Evolutionary conservation across 2,888 invertebrate genomes (phyloP).

Genomic region (Caenorhabditis parvicauda): DNA sequence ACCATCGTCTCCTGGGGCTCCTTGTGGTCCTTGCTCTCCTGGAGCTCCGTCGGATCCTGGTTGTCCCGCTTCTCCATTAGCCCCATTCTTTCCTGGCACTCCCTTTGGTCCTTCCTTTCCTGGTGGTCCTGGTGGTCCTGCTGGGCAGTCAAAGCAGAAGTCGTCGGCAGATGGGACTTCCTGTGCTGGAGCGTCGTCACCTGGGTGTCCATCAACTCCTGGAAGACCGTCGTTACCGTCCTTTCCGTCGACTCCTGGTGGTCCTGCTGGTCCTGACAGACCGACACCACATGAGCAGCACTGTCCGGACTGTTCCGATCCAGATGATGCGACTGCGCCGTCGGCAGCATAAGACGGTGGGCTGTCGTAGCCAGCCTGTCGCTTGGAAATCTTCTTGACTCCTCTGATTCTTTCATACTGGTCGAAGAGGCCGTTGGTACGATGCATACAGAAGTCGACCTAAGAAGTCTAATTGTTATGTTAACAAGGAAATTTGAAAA

Average conservation of each 20-base stretch:
- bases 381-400: slow-evolving; percentile 38
- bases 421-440: slow-evolving; percentile 46
- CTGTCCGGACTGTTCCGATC: slow-evolving; percentile 12
- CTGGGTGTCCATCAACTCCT: slow-evolving; percentile 53
- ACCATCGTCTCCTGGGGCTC: slow-evolving; percentile 44
- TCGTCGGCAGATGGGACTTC: slow-evolving; percentile 36
- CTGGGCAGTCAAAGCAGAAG: slow-evolving; percentile 46
- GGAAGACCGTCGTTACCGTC: slow-evolving; percentile 44
- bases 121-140: slow-evolving; percentile 49
- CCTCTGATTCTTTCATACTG: slow-evolving; percentile 49
- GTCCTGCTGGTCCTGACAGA: slow-evolving; percentile 48
- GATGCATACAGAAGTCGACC: slow-evolving; percentile 54
- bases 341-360: slow-evolving; percentile 24
- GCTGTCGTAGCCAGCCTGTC: slow-evolving; percentile 45
- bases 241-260: slow-evolving; percentile 51
- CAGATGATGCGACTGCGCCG: slow-evolving; percentile 18
- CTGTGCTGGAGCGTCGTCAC: slow-evolving; percentile 45
- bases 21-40: slow-evolving; percentile 43
- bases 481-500: slow-evolving; percentile 3
- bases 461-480: slow-evolving; percentile 3
- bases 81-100: slow-evolving; percentile 31
- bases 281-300: slow-evolving; percentile 54
- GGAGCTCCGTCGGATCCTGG: slow-evolving; percentile 39
- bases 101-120: slow-evolving; percentile 50
- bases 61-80: slow-evolving; percentile 38